Conservation (phyloP, 2,113 vertebrate genomes). For the Apodemus speciosus region DNA sequence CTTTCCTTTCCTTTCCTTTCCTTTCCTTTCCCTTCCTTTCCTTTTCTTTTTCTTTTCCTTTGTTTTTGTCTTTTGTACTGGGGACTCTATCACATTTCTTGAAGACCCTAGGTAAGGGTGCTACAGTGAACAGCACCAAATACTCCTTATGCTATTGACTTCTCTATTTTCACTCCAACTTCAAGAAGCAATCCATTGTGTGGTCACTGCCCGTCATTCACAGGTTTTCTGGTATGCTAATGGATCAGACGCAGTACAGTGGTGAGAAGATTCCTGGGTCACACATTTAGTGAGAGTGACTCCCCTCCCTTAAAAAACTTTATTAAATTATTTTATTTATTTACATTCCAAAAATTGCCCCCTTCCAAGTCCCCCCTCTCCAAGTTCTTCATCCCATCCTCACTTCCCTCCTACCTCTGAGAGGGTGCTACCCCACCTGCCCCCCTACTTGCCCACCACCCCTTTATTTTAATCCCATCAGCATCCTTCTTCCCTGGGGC, state of each 20-base stretch:
- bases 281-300: not conserved
- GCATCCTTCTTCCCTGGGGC: too few relatives aligned
- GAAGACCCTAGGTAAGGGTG: not conserved
- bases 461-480: too few relatives aligned
- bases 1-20: too few relatives aligned
- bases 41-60: too few relatives aligned
- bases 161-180: not conserved
- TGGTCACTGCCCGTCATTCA: not conserved
- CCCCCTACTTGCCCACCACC: too few relatives aligned
- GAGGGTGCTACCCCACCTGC: too few relatives aligned
- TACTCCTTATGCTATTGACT: not conserved
- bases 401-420: too few relatives aligned
- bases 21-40: not conserved
- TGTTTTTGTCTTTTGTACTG: not conserved
- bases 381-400: too few relatives aligned
- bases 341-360: too few relatives aligned
- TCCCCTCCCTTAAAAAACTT: not conserved
- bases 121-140: not conserved
- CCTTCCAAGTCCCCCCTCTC: too few relatives aligned
- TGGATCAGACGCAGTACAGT: not conserved
- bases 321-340: too few relatives aligned
- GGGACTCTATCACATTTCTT: not conserved
- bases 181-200: not conserved
- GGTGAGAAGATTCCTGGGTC: not conserved
- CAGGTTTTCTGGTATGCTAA: not conserved